Evolutionary conservation across 2,113 vertebrate species (phyloP).

Genomic region (Dicerorhinus sumatrensis): DNA sequence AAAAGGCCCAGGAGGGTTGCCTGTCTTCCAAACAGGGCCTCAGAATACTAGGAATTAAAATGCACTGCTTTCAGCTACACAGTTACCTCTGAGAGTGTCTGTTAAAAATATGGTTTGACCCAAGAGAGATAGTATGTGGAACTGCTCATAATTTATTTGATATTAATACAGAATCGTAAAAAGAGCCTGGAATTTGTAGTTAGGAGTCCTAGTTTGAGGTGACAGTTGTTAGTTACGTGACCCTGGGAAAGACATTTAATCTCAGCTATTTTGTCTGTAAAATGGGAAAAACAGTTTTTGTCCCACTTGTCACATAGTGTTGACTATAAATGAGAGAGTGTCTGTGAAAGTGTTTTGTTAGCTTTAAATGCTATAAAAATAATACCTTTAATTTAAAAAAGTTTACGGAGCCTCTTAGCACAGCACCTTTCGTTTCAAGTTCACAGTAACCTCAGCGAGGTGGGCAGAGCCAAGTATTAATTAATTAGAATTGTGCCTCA

Average conservation of each 20-base stretch:
- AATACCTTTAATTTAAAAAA: neutral
- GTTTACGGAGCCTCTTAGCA: neutral
- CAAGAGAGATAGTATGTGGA: neutral
- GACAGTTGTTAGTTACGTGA: neutral
- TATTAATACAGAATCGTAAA: neutral
- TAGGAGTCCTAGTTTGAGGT: neutral
- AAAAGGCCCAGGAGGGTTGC: neutral
- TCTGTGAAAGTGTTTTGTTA: neutral
- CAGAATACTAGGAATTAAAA: neutral
- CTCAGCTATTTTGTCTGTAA: neutral
- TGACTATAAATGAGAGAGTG: neutral
- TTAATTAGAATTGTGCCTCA: neutral
- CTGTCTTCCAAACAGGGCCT: neutral
- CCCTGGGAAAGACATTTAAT: neutral
- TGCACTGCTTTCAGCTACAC: neutral
- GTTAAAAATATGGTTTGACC: constrained; percentile 20
- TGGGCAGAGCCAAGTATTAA: neutral
- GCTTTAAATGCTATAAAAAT: neutral
- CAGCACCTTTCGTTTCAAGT: neutral
- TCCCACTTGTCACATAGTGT: neutral
- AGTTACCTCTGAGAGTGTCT: neutral
- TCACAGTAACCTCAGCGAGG: neutral
- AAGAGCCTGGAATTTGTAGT: neutral
- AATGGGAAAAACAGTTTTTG: neutral
- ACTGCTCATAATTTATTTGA: neutral